Percentiles rank a stretch among this genome's conserved stretches.
Evolutionary conservation across 1,140 invertebrate species (phyloP).

Genomic region (Polyergus mexicanus): DNA sequence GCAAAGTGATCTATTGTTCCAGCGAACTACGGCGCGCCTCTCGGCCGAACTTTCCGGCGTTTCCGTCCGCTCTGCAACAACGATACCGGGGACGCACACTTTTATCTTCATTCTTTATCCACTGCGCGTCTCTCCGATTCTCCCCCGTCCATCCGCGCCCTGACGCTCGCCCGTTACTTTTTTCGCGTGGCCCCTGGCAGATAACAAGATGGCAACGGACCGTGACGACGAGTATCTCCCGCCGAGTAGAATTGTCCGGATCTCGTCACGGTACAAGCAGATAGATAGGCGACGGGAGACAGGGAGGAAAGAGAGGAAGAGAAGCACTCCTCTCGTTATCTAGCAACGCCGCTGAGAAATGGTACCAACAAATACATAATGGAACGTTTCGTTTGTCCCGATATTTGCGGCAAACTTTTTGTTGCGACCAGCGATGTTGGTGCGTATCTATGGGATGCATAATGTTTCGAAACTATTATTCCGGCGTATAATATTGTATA

Average conservation of each 20-base stretch:
- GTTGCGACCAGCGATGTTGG: neutral
- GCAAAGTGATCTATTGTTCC: constrained; percentile 73
- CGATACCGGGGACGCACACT: constrained; percentile 53
- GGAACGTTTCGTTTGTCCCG: constrained; percentile 66
- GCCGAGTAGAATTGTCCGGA: constrained; percentile 81
- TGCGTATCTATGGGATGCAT: constrained; percentile 2
- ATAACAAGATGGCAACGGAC: constrained; percentile 83
- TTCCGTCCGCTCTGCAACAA: constrained; percentile 10
- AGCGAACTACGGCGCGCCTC: constrained; percentile 60
- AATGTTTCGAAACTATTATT: neutral
- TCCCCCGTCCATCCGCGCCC: no score
- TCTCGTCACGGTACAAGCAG: constrained; percentile 70
- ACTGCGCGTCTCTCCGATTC: constrained; percentile 2
- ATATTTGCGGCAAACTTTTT: constrained; percentile 58
- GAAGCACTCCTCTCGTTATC: constrained; percentile 77
- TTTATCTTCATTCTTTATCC: constrained; percentile 60
- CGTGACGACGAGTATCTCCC: constrained; percentile 79
- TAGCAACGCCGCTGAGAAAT: constrained; percentile 61
- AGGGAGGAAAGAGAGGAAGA: neutral
- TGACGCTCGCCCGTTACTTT: constrained; percentile 24
- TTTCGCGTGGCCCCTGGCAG: constrained; percentile 64
- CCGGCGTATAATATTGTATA: neutral
- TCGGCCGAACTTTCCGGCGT: constrained; percentile 66
- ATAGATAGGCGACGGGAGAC: constrained; percentile 31
- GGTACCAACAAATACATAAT: constrained; percentile 74